Base-by-base conservation (phyloP, 2,113 vertebrate genomes). In the Rhipidura dahli region DNA sequence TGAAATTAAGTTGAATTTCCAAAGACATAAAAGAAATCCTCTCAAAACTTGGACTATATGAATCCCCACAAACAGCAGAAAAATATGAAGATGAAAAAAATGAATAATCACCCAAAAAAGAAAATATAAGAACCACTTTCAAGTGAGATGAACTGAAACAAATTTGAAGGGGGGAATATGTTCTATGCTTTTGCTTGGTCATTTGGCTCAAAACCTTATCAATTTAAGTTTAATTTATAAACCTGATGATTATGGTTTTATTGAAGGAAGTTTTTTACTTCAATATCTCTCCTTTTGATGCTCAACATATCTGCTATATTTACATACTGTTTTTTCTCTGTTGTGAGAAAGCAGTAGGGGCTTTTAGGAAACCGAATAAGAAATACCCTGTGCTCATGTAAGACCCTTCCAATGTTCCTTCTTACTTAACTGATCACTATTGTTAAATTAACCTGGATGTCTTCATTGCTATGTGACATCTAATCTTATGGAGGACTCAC, bases 101-200 rank as follows among this genome's bases (percentile, higher is more conserved):
- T 24, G 0, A 66, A 17, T 37, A 51, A 71, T 33, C 4, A 47
- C 0, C 0, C 11, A 44, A 42, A 9, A 12, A 45, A 57, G 39
- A 53, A 73, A 47, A 42, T 5, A 2, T 28, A 35, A 84, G 17
- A 17, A 51, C 1, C 26, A 17, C 3, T 40, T 85, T 70, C 69
- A 60, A 37, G 18, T 13, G 17, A 77, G 15, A 65, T 11, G 3
- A 85, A 16, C 11, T 44, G 21, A 63, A 85, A 49, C 1, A 42
- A 35, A 64, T 69, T 49, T 66, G 18, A 81, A 77, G 9, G 6
- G 9, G 1, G 2, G 3, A 49, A 82, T 66, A 63, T 19, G 7
- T 72, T 45, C 11, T 66, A 45, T 49, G 21, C 1, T 13, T 83
- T 86, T 81, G 11, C 33, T 91, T 78, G 15, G 37, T 69, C 1